These are phyloP conservation scores for Habropoda laboriosa DNA, from an alignment of 1,140 invertebrate genomes.

Conservation along the genomic window DNA sequence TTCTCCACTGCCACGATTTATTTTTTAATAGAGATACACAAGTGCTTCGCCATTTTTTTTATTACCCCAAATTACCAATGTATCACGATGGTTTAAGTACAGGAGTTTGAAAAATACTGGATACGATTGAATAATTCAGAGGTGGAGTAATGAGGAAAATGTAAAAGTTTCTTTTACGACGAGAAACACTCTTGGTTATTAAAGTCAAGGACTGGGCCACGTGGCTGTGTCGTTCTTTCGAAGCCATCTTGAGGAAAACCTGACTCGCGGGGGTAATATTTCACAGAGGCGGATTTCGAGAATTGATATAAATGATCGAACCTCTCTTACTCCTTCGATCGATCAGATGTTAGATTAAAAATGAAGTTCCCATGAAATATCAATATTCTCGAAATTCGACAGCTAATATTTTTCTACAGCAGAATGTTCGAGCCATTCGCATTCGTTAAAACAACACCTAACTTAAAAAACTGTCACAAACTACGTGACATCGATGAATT, in stretches of 20 bases:
- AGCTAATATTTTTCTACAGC: too few species aligned
- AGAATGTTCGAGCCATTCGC: too few species aligned
- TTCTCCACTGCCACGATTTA: too few species aligned
- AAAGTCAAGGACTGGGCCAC: conserved; percentile 37
- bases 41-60: too few species aligned
- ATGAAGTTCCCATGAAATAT: too few species aligned
- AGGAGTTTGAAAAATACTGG: not conserved
- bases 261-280: conserved; percentile 21
- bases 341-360: too few species aligned
- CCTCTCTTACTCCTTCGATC: conserved; percentile 9
- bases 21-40: too few species aligned
- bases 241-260: conserved; percentile 38
- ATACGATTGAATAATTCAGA: conserved; percentile 25
- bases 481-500: not conserved
- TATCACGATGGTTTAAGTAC: too few species aligned
- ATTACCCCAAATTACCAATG: too few species aligned
- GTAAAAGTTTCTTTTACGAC: conserved; percentile 8
- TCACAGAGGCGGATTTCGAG: conserved; percentile 20
- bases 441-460: too few species aligned
- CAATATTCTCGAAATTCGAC: too few species aligned
- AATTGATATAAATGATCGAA: conserved; percentile 71
- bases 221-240: conserved; percentile 48
- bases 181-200: conserved; percentile 42
- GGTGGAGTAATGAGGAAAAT: not conserved
- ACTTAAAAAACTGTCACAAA: not conserved